A percentile compares a stretch with the other conserved stretches of the same genome.
Conservation (phyloP, 2,113 vertebrate genomes). For the Oreamnos americanus region DNA sequence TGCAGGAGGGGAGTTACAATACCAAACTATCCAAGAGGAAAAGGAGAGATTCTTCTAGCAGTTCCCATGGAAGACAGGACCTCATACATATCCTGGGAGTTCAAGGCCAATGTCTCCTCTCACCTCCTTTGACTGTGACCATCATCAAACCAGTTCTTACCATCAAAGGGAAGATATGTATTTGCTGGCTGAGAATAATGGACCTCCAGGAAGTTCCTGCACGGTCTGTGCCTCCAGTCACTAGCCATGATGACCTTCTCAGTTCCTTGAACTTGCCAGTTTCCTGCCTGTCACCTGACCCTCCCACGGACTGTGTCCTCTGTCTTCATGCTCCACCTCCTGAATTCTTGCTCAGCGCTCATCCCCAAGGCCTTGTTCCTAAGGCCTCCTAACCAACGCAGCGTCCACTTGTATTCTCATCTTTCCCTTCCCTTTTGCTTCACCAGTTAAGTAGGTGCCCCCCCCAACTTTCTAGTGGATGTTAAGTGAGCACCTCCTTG, state of each 20-base stretch:
- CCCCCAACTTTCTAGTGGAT: neutral
- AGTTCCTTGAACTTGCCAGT: neutral
- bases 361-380: too few species aligned
- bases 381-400: too few species aligned
- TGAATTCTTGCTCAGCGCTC: neutral
- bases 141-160: neutral
- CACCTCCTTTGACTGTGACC: neutral
- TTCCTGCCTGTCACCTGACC: neutral
- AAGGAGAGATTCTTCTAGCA: neutral
- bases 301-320: neutral
- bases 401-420: neutral
- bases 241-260: neutral
- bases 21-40: neutral
- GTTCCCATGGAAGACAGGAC: neutral
- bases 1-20: neutral
- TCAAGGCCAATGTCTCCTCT: neutral
- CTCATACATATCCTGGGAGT: too few species aligned
- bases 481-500: neutral
- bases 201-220: neutral
- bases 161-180: neutral
- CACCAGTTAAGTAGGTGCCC: neutral
- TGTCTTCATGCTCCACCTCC: neutral
- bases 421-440: too few species aligned
- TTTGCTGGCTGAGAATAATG: neutral
- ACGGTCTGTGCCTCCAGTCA: neutral